phyloP scores from a whole-genome alignment of 2,797 vertebrate species.

The Orientallactaga sibirica region DNA sequence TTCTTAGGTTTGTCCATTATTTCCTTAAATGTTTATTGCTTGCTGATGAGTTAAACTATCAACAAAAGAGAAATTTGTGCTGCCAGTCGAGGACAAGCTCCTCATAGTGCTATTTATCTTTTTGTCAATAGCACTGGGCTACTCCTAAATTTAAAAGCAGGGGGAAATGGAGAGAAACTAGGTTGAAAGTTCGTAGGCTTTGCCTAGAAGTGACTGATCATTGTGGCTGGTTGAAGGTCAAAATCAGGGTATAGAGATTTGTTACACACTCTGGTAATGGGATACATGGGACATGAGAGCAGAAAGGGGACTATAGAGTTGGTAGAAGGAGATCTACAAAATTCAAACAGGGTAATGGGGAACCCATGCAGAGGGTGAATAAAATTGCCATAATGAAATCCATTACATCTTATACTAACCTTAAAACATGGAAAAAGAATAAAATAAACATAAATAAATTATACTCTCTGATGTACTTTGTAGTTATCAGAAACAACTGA shows the following conservation, averaged over 20 bases:
- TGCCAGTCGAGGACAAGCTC: slow-evolving; percentile 33
- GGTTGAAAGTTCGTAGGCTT: not conserved
- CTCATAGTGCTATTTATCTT: not conserved
- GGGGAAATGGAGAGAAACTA: not conserved
- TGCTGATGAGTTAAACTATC: not conserved
- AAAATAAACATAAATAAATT: not conserved
- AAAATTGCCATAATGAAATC: not conserved
- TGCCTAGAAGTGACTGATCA: slow-evolving; percentile 27
- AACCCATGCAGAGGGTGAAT: not conserved
- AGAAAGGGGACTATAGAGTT: not conserved
- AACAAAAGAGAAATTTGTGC: not conserved
- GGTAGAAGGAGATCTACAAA: too few relatives aligned
- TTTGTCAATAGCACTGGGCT: slow-evolving; percentile 10
- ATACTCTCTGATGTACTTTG: not conserved
- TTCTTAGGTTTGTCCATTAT: not conserved
- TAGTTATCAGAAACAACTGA: not conserved
- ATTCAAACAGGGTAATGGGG: not conserved
- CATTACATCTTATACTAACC: not conserved
- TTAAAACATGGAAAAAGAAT: not conserved
- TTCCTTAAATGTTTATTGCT: slow-evolving; percentile 40
- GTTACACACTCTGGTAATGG: not conserved
- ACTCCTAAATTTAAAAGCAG: not conserved
- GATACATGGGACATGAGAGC: not conserved
- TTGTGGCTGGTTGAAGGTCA: not conserved
- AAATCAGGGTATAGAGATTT: not conserved